Evolutionary conservation across 2,113 vertebrate species (phyloP).

Genomic region (Syngnathus typhle): DNA sequence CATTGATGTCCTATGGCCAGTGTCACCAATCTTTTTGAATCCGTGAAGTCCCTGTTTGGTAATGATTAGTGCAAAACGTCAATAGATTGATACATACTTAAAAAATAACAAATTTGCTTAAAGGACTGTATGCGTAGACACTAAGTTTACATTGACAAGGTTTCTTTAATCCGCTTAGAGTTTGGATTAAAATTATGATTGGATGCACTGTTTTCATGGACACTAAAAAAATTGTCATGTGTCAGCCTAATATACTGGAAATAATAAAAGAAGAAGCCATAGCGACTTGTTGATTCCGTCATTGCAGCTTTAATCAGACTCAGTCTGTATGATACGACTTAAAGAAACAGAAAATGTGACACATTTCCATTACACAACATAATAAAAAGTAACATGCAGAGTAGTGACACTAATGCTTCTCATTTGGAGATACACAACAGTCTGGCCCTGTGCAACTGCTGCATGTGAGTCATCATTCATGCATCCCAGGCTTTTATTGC

Average conservation of each 20-base stretch:
- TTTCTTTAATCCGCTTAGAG: too few relatives aligned
- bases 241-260: too few relatives aligned
- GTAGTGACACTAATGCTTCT: conserved; percentile 38
- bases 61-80: neutral
- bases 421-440: conserved; percentile 38
- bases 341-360: neutral
- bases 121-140: too few relatives aligned
- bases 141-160: too few relatives aligned
- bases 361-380: neutral
- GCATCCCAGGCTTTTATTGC: conserved; percentile 13
- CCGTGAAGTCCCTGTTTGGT: too few relatives aligned
- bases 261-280: too few relatives aligned
- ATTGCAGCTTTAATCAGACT: neutral
- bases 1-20: neutral
- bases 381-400: conserved; percentile 31
- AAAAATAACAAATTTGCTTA: too few relatives aligned
- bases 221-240: too few relatives aligned
- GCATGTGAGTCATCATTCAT: conserved; percentile 48
- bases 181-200: too few relatives aligned
- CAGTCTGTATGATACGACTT: neutral
- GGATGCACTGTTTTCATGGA: too few relatives aligned
- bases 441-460: conserved; percentile 31
- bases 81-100: neutral
- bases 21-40: neutral
- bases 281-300: neutral